These are phyloP conservation scores for Propithecus deckenii DNA, from an alignment of 2,797 vertebrate species.

Conservation along the genomic window DNA sequence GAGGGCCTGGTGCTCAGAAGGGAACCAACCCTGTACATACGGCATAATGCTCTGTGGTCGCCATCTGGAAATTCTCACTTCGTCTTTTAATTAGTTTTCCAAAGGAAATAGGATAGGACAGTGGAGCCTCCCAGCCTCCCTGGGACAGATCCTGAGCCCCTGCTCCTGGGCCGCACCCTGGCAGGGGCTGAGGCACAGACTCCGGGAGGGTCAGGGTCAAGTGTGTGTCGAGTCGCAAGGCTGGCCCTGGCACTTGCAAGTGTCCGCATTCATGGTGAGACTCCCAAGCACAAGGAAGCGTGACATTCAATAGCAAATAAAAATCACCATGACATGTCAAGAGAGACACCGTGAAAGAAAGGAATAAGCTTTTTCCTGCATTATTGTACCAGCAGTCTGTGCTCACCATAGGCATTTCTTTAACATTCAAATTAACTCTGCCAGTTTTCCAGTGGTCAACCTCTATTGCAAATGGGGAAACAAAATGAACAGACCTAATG, in stretches of 20 bases:
- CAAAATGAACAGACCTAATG: not conserved
- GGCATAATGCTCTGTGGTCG: not conserved
- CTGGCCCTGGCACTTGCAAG: not conserved
- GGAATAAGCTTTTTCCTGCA: not conserved
- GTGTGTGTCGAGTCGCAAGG: not conserved
- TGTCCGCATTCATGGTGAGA: not conserved
- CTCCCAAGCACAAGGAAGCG: not conserved
- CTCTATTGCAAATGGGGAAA: not conserved
- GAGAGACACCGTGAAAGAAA: not conserved
- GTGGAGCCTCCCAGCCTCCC: not conserved
- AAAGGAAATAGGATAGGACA: not conserved
- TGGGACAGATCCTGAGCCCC: not conserved
- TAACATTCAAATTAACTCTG: not conserved
- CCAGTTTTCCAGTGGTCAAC: not conserved
- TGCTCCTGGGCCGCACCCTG: not conserved
- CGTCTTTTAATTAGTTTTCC: not conserved
- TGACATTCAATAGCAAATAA: not conserved
- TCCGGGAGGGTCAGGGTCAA: not conserved
- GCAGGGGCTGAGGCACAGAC: not conserved
- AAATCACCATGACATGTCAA: not conserved
- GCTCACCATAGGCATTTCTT: not conserved
- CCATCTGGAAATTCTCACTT: not conserved
- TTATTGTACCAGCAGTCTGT: too few species aligned
- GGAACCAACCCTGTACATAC: too few species aligned
- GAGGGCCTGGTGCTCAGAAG: not conserved